Conservation (phyloP, 2,888 invertebrate species). For the Noctua fimbriata region DNA sequence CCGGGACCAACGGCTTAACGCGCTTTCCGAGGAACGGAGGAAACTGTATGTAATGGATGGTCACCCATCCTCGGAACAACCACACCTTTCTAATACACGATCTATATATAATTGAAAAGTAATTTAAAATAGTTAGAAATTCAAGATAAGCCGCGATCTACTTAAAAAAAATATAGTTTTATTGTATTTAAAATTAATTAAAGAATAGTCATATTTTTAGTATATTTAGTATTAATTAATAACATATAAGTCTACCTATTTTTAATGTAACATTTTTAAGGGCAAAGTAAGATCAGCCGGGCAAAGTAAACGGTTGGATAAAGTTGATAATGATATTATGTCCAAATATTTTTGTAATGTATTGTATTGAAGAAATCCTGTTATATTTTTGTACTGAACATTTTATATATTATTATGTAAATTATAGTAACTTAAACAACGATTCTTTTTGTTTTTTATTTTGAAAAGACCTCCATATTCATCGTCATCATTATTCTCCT, state of each 20-base stretch:
- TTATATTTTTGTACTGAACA: conserved; percentile 57
- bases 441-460: conserved; percentile 30
- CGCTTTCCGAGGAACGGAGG: too few relatives aligned
- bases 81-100: too few relatives aligned
- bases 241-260: conserved; percentile 19
- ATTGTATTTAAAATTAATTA: conserved; percentile 40
- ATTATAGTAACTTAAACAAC: conserved; percentile 56
- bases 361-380: conserved; percentile 29
- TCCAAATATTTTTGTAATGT: conserved; percentile 15
- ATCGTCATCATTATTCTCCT: too few relatives aligned
- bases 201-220: conserved; percentile 53
- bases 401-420: conserved; percentile 58
- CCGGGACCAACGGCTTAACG: too few relatives aligned
- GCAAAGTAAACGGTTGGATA: background rate
- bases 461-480: background rate
- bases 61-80: too few relatives aligned
- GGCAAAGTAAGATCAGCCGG: conserved; percentile 13
- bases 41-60: too few relatives aligned
- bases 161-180: background rate
- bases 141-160: background rate
- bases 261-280: conserved; percentile 6
- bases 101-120: background rate
- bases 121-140: background rate
- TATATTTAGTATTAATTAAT: conserved; percentile 28
- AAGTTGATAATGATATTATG: conserved; percentile 9